Conservation (phyloP, 2,888 invertebrate species). For the Hyposoter dolosus region DNA sequence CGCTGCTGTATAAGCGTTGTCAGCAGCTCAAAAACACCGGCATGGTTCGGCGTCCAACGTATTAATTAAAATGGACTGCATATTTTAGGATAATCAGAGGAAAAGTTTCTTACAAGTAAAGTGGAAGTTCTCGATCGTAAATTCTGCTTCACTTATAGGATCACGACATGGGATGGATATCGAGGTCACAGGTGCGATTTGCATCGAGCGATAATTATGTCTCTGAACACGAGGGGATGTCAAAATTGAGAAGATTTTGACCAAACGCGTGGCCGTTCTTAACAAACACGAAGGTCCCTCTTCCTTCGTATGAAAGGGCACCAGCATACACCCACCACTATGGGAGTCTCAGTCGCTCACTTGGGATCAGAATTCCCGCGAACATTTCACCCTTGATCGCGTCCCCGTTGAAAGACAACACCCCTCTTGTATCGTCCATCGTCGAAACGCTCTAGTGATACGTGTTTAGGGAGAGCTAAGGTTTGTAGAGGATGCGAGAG, state of each 20-base stretch:
- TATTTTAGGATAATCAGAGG: slow-evolving; percentile 5
- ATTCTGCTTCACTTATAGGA: background rate
- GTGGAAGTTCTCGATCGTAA: background rate
- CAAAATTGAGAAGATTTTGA: background rate
- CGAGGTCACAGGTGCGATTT: background rate
- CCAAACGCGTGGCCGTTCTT: background rate
- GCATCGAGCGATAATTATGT: background rate
- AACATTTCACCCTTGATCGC: slow-evolving; percentile 6
- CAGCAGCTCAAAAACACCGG: too few species aligned
- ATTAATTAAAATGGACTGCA: background rate
- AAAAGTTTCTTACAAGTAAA: background rate
- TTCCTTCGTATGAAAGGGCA: background rate
- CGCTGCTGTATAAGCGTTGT: background rate
- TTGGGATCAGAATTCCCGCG: background rate
- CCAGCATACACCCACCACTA: background rate
- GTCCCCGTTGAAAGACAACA: background rate
- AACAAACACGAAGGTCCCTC: background rate
- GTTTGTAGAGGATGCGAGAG: slow-evolving; percentile 12
- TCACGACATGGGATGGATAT: background rate
- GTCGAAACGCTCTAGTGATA: slow-evolving; percentile 37
- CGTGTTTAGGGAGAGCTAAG: slow-evolving; percentile 25
- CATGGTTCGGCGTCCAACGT: background rate
- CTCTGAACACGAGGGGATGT: background rate
- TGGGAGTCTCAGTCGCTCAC: background rate
- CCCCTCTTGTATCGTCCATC: slow-evolving; percentile 32